These are phyloP conservation scores for Steinernema feltiae DNA, from an alignment of 1,140 invertebrate species.

Conservation along the genomic window DNA sequence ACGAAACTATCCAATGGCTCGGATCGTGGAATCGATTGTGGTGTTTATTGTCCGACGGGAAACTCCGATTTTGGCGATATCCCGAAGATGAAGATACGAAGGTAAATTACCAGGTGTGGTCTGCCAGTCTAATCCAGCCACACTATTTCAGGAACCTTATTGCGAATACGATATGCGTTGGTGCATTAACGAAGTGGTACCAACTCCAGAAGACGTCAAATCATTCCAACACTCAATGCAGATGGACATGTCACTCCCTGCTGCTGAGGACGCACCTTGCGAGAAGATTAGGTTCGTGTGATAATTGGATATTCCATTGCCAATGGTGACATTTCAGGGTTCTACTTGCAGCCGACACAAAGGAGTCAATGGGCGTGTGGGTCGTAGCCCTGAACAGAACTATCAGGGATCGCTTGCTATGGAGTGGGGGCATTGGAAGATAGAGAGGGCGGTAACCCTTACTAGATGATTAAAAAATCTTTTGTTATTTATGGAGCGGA, in stretches of 20 bases:
- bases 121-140: neutral
- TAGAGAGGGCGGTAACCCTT: too few relatives aligned
- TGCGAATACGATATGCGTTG: conserved; percentile 20
- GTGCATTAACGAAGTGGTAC: conserved; percentile 28
- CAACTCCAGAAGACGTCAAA: conserved; percentile 20
- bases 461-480: too few relatives aligned
- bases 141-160: neutral
- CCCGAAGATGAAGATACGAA: conserved; percentile 30
- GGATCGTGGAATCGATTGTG: conserved; percentile 33
- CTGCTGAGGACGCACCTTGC: neutral
- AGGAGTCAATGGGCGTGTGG: conserved; percentile 12
- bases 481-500: too few relatives aligned
- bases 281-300: neutral
- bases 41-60: conserved; percentile 28
- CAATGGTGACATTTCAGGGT: conserved; percentile 21
- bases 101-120: neutral
- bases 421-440: too few relatives aligned
- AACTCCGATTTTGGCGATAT: conserved; percentile 30
- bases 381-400: conserved; percentile 18
- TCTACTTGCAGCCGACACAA: conserved; percentile 24
- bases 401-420: conserved; percentile 18
- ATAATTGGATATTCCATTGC: neutral
- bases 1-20: conserved; percentile 21
- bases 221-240: conserved; percentile 6
- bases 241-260: neutral